Conservation (phyloP, 2,888 invertebrate species). For the Hydriomena furcata region DNA sequence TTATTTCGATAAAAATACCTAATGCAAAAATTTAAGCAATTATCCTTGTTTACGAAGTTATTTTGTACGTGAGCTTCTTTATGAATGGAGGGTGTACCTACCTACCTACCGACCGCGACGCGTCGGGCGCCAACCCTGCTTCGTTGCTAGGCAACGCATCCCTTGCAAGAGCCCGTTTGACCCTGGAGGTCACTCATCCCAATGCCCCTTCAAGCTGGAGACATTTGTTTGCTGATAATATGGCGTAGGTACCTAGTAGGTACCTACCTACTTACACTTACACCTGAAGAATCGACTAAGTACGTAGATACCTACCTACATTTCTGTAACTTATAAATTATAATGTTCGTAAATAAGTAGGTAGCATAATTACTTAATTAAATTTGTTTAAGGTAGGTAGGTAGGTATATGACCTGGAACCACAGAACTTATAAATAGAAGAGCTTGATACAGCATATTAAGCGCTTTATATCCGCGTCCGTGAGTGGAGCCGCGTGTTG, state of each 20-base stretch:
- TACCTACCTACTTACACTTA: background rate
- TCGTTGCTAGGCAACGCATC: slow-evolving; percentile 65
- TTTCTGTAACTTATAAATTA: too few relatives aligned
- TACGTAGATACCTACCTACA: too few relatives aligned
- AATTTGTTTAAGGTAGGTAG: background rate
- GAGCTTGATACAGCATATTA: too few relatives aligned
- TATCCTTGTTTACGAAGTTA: slow-evolving; percentile 41
- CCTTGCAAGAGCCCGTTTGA: slow-evolving; percentile 51
- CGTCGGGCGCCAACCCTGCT: slow-evolving; percentile 39
- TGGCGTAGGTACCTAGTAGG: slow-evolving; percentile 16
- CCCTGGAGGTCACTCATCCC: slow-evolving; percentile 60
- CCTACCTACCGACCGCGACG: slow-evolving; percentile 30
- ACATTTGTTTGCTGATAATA: slow-evolving; percentile 37
- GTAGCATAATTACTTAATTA: too few relatives aligned
- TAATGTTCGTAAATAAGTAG: too few relatives aligned
- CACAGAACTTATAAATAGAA: too few relatives aligned
- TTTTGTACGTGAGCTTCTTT: slow-evolving; percentile 39
- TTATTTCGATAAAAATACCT: too few relatives aligned
- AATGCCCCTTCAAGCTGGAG: slow-evolving; percentile 36
- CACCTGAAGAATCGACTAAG: background rate
- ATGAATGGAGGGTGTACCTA: slow-evolving; percentile 57
- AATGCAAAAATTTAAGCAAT: too few relatives aligned
- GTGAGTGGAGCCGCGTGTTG: too few relatives aligned
- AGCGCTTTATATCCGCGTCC: too few relatives aligned
- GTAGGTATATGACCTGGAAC: too few relatives aligned